Base-by-base conservation (phyloP, 2,888 invertebrate genomes). In the Ectemnius continuus region DNA sequence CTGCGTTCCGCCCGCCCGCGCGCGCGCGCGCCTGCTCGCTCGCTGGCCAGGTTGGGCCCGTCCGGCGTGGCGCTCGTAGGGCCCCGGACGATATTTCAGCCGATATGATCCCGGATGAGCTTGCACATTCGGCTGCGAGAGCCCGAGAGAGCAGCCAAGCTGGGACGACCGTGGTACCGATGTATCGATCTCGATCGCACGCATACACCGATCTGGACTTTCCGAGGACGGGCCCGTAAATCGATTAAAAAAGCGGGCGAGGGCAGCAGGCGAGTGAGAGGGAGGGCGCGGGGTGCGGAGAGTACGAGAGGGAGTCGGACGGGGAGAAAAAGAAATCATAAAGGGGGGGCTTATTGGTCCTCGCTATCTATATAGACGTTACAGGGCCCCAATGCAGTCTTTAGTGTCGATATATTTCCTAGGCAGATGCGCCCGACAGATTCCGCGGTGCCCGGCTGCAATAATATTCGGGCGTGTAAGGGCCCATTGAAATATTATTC, bases 401-500 rank as follows among this genome's bases (percentile, higher is more conserved):
- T 78, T 62, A 66, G 52, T 23, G 65, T 72, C 78, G 70, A 75
- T 75, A 75, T 72, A 79, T 74, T 66, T 76, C 28, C 61, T 52
- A 48, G 48, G 36, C 18, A 66, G 61, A 67, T 64, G 67, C 14
- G 60, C 2, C 66, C 18, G 65, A 57, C 11, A 61, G 74, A 67
- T 70, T 61, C 70, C 36, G 61, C 58, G 52, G 63, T 4, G 5
- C 36, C 52, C 52, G 36, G 52, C 61, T 36, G 65, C 68, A 68
- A 72, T 65, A 65, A 75, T 75, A 72, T 75, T 59, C 56, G n/a
- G 6, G 16, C 23, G 65, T 47, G 62, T 68, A 76, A 70, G 70
- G 61, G 66, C 61, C 73, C 56, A 73, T 79, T 81, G 83, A 83
- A 81, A 84, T 84, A 84, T 84, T 82, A 81, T 75, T 78, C 75